Evolutionary conservation across 2,797 vertebrate genomes (phyloP), one percentile per base, ranked within the genome.

Genomic region (Fistularia tabacaria): DNA sequence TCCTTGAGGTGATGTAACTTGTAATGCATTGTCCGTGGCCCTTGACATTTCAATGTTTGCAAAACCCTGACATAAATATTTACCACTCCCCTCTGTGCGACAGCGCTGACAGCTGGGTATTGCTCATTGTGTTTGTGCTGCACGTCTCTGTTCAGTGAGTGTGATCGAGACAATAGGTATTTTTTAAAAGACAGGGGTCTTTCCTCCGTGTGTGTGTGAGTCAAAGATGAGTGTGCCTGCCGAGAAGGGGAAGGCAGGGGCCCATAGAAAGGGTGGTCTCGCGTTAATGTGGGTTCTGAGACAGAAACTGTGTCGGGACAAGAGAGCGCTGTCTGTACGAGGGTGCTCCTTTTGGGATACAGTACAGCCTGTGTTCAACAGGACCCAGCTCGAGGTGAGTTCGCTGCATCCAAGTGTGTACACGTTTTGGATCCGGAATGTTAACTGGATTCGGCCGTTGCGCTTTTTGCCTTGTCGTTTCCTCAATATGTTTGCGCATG

Each of bases 181-280:
- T 84, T 80, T 53, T 25, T 73, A 81, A 83, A 74, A 62, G 72
- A 87, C 71, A 43, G 38, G 78, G 77, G 74, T 71, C 72, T 79
- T 85, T 82, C 64, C 71, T 76, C 38, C n/a, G n/a, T 49, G 48
- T 64, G 49, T 48, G 52, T 3, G 36, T 89, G 88, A 87, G 81
- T 87, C 83, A 88, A 87, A 57, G 60, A 75, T 88, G 88, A 88
- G 76, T 82, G 84, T 77, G 76, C 62, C 66, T 86, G 84, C 78
- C 70, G 80, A 87, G 86, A 80, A 85, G 74, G 67, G 63, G 71
- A 73, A 80, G 67, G 72, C 77, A 79, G 84, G 73, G 83, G 82
- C 83, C 81, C 81, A 58, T 55, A 54, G 79, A 81, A 67, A 85
- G 85, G 85, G 81, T 81, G 82, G 80, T 81, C 81, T 78, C 14